Evolutionary conservation across 2,113 vertebrate species (phyloP).

Genomic region (Climacteris rufus): DNA sequence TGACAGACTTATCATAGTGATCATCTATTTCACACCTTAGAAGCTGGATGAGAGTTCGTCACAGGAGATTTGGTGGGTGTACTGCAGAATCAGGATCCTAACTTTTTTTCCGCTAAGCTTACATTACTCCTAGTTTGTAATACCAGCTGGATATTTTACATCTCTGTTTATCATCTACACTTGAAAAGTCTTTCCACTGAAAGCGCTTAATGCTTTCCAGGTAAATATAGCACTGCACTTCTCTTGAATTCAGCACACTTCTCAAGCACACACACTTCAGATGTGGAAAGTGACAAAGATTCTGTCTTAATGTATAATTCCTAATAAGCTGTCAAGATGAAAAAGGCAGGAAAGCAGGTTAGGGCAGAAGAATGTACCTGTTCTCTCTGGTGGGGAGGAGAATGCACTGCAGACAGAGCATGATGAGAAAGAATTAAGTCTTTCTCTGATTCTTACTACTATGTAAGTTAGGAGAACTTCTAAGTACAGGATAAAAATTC

Average conservation of each 20-base stretch:
- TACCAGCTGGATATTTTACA: slow-evolving; percentile 25
- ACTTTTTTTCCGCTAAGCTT: neutral
- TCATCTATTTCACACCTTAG: neutral
- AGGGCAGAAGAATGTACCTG: neutral
- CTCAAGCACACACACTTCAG: neutral
- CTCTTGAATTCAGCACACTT: neutral
- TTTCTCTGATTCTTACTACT: neutral
- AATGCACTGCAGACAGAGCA: neutral
- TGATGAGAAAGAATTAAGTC: neutral
- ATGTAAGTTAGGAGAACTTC: neutral
- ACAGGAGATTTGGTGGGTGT: neutral
- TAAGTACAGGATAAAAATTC: neutral
- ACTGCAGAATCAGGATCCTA: neutral
- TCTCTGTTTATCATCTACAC: neutral
- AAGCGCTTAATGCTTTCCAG: neutral
- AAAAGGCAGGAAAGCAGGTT: neutral
- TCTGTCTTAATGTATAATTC: neutral
- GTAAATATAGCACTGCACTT: neutral
- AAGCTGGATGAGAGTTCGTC: neutral
- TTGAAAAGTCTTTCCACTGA: neutral
- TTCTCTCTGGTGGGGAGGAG: neutral
- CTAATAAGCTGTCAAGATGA: neutral
- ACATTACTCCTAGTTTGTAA: neutral
- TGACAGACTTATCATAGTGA: neutral
- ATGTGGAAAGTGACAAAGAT: neutral